Evolutionary conservation across 2,113 vertebrate species (phyloP), one percentile per base, ranked within the genome.

Genomic region (Brachyhypopomus gauderio): DNA sequence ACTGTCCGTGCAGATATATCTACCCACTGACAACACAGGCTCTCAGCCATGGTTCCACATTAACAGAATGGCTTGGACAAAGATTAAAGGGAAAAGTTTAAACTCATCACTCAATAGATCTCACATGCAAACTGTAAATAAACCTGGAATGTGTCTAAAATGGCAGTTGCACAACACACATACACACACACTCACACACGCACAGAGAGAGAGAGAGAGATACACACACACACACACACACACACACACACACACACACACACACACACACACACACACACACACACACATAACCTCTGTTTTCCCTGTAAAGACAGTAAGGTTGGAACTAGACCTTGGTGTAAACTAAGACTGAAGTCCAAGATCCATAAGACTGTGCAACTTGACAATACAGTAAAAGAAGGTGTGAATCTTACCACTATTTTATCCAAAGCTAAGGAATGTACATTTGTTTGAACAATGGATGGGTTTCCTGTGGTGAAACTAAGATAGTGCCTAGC

Each of bases 91-190:
- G 90, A 88, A 82, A 77, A 72, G 83, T 76, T 83, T 25, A 52
- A 72, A 75, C 45, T 73, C 67, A 86, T 82, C 85, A 86, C 74
- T 34, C 36, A 34, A 72, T 67, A 22, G 60, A 78, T 58, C 19
- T 78, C 78, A 77, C 78, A 83, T 76, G 77, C 76, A 77, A 83
- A 89, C 82, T 72, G 81, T 36, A 88, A 88, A 81, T 63, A 85
- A 89, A 91, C 66, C 90, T 83, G 88, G 89, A 92, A 92, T 91
- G 91, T 85, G 90, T 91, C 92, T 86, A 89, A 89, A 90, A 92
- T 88, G 92, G 92, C 91, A 93, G 93, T 91, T 87, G 86, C 76
- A 89, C 72, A 72, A 77, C 82, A 88, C 75, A 88, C 77, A 58
- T 77, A 90, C 87, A 89, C 38, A 67, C 5, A 81, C 17, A 70